Evolutionary conservation across 1,140 invertebrate genomes (phyloP).

Genomic region (Leptopilina boulardi): DNA sequence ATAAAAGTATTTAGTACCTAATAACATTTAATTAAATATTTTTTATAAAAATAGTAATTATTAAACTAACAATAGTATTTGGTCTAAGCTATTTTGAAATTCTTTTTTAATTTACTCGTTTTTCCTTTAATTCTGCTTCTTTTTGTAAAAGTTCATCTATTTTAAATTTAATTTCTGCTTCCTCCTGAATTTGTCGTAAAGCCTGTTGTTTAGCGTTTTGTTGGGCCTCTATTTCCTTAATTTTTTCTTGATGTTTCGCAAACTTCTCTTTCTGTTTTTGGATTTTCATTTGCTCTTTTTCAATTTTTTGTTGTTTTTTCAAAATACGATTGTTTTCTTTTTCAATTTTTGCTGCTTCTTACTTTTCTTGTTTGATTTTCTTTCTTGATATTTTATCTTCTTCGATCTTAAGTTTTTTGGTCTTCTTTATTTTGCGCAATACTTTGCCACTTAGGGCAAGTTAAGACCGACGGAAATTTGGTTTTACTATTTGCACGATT

Average conservation of each 20-base stretch:
- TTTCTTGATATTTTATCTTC: neutral
- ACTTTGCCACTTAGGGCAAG: neutral
- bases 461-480: conserved; percentile 21
- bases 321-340: neutral
- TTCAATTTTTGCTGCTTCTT: neutral
- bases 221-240: too few species aligned
- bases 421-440: neutral
- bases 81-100: neutral
- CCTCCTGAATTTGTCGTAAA: too few species aligned
- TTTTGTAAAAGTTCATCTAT: too few species aligned
- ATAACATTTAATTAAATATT: too few species aligned
- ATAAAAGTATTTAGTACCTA: too few species aligned
- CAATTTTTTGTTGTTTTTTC: neutral
- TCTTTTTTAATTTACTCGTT: neutral
- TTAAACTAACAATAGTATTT: neutral
- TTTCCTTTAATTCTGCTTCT: too few species aligned
- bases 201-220: too few species aligned
- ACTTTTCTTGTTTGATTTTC: neutral
- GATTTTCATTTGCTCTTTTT: neutral
- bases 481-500: neutral
- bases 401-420: neutral
- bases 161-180: too few species aligned
- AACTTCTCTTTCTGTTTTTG: neutral
- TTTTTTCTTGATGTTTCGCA: too few species aligned
- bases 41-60: too few species aligned